Conservation (phyloP, 2,888 invertebrate species). For the Amblyjoppa proteus region DNA sequence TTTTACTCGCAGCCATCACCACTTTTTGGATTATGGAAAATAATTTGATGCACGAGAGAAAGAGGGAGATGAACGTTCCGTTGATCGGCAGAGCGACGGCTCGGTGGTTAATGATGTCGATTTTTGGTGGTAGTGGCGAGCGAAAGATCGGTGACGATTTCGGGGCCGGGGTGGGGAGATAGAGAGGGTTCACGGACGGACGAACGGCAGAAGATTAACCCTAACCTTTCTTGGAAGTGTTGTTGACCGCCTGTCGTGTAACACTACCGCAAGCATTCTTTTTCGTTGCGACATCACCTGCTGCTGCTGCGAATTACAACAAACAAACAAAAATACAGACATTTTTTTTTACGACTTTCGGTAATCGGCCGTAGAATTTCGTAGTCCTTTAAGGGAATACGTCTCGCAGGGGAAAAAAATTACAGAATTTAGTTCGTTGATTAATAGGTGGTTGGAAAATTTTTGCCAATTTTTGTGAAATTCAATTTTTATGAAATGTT, state of each 20-base stretch:
- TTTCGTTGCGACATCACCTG: conserved; percentile 64
- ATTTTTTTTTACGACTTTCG: not conserved
- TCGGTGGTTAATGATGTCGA: conserved; percentile 49
- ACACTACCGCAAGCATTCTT: conserved; percentile 67
- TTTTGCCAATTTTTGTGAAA: too few species aligned
- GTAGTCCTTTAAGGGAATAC: not conserved
- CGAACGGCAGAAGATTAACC: conserved; percentile 67
- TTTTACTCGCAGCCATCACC: conserved; percentile 50
- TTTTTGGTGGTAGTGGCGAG: conserved; percentile 38
- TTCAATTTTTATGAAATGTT: too few species aligned
- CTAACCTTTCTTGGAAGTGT: conserved; percentile 68
- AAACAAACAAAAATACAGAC: not conserved
- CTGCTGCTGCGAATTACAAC: conserved; percentile 66
- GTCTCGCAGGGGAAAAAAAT: not conserved
- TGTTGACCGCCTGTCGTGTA: conserved; percentile 64
- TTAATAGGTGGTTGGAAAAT: too few species aligned
- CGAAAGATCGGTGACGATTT: conserved; percentile 64
- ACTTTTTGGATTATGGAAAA: conserved; percentile 23
- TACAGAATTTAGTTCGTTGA: too few species aligned
- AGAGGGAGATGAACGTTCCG: conserved; percentile 21
- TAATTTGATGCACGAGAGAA: conserved; percentile 48
- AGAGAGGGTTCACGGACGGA: conserved; percentile 61
- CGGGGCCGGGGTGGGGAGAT: not conserved
- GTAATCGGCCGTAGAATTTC: not conserved
- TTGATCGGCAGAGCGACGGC: conserved; percentile 50